Evolutionary conservation across 2,888 invertebrate genomes (phyloP).

Genomic region (Digitonthophagus gazella): DNA sequence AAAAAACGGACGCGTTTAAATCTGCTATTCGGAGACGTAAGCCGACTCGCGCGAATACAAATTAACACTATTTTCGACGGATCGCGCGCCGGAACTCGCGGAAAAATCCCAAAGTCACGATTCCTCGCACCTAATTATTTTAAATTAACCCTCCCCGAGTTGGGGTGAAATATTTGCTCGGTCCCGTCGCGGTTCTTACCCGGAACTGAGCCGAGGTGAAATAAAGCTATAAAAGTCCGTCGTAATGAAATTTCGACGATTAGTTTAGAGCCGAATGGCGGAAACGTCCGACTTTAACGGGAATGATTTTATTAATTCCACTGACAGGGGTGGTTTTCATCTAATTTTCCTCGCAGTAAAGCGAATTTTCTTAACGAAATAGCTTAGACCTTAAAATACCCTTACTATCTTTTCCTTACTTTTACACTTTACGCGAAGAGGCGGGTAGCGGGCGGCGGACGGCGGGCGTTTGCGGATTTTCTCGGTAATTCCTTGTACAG

Average conservation of each 20-base stretch:
- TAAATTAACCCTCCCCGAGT: neutral
- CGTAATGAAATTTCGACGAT: conserved; percentile 16
- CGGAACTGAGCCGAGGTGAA: neutral
- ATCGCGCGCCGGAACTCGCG: neutral
- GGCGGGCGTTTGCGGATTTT: neutral
- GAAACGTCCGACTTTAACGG: conserved; percentile 3
- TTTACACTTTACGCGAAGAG: neutral
- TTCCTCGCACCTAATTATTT: neutral
- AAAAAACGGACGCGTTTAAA: neutral
- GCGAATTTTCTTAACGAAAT: neutral
- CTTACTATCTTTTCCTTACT: neutral
- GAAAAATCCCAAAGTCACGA: neutral
- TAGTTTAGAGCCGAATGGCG: conserved; percentile 11
- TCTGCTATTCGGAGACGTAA: neutral
- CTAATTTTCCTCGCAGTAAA: conserved; percentile 8
- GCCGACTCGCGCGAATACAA: neutral
- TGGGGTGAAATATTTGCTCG: neutral
- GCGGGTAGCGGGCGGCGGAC: no score
- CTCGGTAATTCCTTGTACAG: neutral
- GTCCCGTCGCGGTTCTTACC: neutral
- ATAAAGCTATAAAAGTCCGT: conserved; percentile 14
- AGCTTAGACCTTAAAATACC: neutral
- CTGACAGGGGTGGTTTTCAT: conserved; percentile 18
- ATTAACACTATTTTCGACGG: neutral
- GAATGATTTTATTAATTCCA: conserved; percentile 22